Conservation (phyloP, 2,113 vertebrate genomes). For the Trichechus manatus region DNA sequence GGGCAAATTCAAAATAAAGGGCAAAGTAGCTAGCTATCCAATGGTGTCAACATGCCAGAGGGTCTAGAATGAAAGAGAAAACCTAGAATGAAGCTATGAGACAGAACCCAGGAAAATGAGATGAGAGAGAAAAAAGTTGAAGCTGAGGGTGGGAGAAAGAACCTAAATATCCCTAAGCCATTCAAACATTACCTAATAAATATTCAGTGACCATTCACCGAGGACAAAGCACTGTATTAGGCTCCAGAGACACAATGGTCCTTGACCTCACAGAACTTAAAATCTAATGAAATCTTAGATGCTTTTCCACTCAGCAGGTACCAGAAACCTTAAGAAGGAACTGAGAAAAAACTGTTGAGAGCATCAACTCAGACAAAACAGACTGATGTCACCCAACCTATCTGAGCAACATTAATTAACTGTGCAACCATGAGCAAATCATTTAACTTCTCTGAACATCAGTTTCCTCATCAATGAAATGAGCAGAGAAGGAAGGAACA, state of each 20-base stretch:
- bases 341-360: not conserved
- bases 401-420: not conserved
- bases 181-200: not conserved
- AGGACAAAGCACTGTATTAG: not conserved
- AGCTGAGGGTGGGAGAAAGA: not conserved
- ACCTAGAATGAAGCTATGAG: not conserved
- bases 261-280: not conserved
- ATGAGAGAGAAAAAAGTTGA: not conserved
- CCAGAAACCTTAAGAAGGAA: not conserved
- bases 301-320: not conserved
- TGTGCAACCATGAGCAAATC: too few species aligned
- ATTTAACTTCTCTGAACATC: not conserved
- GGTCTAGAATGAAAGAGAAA: not conserved
- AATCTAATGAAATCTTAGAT: not conserved
- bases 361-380: not conserved
- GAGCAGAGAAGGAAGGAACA: not conserved
- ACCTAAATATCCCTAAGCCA: not conserved
- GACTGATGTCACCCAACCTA: not conserved
- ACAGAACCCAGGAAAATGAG: not conserved
- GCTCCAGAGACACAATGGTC: not conserved
- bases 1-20: not conserved
- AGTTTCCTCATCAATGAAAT: not conserved
- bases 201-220: not conserved
- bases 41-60: not conserved
- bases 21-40: not conserved